Base-by-base conservation (phyloP, 2,113 vertebrate species). In the Salvelinus sp. region DNA sequence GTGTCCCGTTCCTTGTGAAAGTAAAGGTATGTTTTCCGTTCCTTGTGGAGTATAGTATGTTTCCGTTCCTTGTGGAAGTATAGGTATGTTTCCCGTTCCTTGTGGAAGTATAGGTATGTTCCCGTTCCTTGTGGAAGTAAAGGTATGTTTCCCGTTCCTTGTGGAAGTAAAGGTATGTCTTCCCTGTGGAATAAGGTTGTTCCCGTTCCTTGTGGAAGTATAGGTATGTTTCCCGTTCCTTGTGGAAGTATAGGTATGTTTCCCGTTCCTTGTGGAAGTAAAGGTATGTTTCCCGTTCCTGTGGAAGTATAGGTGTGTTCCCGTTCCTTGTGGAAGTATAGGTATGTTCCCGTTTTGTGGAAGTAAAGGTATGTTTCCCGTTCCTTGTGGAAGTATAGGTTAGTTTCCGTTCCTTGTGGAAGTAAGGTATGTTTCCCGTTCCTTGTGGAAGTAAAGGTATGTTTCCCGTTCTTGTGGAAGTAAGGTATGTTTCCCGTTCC, bases 11-110 rank as follows among this genome's bases (percentile, higher is more conserved):
- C 84, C 66, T 73, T 4, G 14, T 50, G 69, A 0, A 4, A 30
- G 28, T 4, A 30, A 0, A 30, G 28, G 28, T 30, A 0, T 30
- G 28, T 30, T 30, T 57, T 13, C 54, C 25, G n/a, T 23, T 23
- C 23, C 23, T 23, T 23, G 23, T 23, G 23, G 23, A 23, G 23
- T 23, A 23, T 23, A 23, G 23, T 23, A 23, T 23, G 5, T 76
- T 81, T 69, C 4, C 76, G n/a, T 23, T 23, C 23, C 23, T 23
- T 23, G 23, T 23, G 23, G 23, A 23, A 23, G 23, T 23, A 23
- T 23, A 23, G 23, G 23, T 23, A 23, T 23, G 5, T 76, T 81
- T 69, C 4, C 76, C 79, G 1, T 38, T 38, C 84, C 66, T 73
- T 4, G 14, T 50, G 69, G 4, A 4, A 30, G 28, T 4, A 30